These are phyloP conservation scores for Xylophagus ater DNA, from an alignment of 2,888 invertebrate species.

Conservation along the genomic window DNA sequence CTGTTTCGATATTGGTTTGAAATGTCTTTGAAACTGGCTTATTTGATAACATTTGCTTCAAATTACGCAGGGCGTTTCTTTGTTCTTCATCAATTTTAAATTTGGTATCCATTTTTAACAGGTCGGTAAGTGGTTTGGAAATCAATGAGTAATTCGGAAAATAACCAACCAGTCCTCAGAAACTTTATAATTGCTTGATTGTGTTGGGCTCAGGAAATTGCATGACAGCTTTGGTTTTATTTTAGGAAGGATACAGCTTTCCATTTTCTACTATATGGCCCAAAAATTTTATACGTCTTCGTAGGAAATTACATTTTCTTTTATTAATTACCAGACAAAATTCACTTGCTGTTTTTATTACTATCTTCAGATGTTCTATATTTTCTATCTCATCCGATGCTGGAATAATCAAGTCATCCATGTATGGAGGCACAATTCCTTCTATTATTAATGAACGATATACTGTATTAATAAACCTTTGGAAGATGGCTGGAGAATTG, in stretches of 20 bases:
- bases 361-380: constrained; percentile 6
- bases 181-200: constrained; percentile 22
- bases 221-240: constrained; percentile 21
- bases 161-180: constrained; percentile 22
- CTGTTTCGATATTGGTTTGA: not conserved
- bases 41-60: constrained; percentile 16
- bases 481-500: constrained; percentile 20
- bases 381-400: constrained; percentile 10
- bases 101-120: constrained; percentile 15
- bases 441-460: constrained; percentile 9
- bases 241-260: constrained; percentile 19
- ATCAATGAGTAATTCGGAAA: constrained; percentile 19
- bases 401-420: constrained; percentile 21
- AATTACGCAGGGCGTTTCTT: constrained; percentile 17
- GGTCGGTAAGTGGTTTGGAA: constrained; percentile 16
- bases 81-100: constrained; percentile 16
- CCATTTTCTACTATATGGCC: constrained; percentile 20
- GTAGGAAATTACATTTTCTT: constrained; percentile 20
- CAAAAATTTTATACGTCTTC: constrained; percentile 19
- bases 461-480: constrained; percentile 17
- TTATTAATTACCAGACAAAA: constrained; percentile 15
- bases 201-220: constrained; percentile 21
- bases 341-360: constrained; percentile 6
- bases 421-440: constrained; percentile 17
- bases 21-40: not conserved